These are phyloP conservation scores for Chloroceryle inda DNA, from an alignment of 2,797 vertebrate genomes.

Conservation along the genomic window DNA sequence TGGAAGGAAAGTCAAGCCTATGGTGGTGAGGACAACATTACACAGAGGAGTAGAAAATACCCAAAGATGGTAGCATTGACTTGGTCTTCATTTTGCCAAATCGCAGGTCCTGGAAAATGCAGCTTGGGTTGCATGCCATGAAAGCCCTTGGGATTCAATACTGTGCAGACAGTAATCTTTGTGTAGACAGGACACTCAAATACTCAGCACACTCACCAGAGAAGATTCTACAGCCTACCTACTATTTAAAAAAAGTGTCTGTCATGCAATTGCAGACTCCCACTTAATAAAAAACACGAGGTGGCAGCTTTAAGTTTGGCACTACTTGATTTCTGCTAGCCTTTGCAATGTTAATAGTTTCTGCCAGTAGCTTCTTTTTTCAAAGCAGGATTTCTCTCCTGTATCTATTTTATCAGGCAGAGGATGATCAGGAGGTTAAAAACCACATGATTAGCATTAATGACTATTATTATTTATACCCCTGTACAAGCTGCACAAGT, in stretches of 20 bases:
- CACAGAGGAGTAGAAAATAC: not conserved
- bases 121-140: not conserved
- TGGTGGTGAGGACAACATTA: not conserved
- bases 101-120: not conserved
- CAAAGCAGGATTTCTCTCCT: not conserved
- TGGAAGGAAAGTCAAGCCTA: not conserved
- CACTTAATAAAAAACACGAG: not conserved
- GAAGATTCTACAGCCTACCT: not conserved
- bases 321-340: not conserved
- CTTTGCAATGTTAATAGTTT: not conserved
- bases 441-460: slow-evolving; percentile 55
- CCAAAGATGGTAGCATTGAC: not conserved
- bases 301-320: not conserved
- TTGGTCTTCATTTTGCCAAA: not conserved
- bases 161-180: not conserved
- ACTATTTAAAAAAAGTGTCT: not conserved
- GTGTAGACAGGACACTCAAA: not conserved
- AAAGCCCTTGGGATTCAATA: not conserved
- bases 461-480: slow-evolving; percentile 66
- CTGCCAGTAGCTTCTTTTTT: not conserved
- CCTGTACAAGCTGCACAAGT: not conserved
- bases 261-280: not conserved
- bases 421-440: slow-evolving; percentile 55
- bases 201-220: not conserved
- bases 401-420: slow-evolving; percentile 17